phyloP scores from a whole-genome alignment of 2,113 vertebrate genomes.

The Syrrhaptes paradoxus region DNA sequence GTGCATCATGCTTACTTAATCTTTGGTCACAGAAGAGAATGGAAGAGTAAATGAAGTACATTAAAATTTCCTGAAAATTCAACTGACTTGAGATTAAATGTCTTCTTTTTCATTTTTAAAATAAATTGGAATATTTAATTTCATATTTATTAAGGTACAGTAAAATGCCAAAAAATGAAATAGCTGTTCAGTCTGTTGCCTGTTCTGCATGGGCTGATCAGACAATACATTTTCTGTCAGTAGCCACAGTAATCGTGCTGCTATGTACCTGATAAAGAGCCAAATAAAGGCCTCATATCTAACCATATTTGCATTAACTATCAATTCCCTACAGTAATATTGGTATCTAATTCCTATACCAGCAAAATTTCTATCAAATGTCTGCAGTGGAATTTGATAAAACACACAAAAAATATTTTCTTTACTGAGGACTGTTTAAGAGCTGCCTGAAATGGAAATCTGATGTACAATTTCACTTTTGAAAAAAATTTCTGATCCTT shows the following conservation, averaged over 20 bases:
- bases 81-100: not conserved
- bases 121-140: not conserved
- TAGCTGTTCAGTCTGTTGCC: not conserved
- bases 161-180: not conserved
- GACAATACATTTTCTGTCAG: not conserved
- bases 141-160: not conserved
- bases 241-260: not conserved
- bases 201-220: not conserved
- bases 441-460: not conserved
- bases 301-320: not conserved
- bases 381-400: not conserved
- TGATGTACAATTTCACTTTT: rapidly evolving
- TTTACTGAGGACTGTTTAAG: not conserved
- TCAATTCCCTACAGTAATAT: not conserved
- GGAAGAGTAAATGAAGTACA: not conserved
- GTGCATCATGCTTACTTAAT: not conserved
- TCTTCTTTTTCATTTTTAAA: not conserved
- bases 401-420: not conserved
- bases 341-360: not conserved
- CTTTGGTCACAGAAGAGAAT: not conserved
- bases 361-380: not conserved
- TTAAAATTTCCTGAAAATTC: not conserved
- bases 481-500: not conserved
- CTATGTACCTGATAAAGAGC: not conserved
- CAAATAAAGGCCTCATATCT: not conserved